Evolutionary conservation across 2,797 vertebrate species (phyloP).

Genomic region (Parauchenoglanis punctatus): DNA sequence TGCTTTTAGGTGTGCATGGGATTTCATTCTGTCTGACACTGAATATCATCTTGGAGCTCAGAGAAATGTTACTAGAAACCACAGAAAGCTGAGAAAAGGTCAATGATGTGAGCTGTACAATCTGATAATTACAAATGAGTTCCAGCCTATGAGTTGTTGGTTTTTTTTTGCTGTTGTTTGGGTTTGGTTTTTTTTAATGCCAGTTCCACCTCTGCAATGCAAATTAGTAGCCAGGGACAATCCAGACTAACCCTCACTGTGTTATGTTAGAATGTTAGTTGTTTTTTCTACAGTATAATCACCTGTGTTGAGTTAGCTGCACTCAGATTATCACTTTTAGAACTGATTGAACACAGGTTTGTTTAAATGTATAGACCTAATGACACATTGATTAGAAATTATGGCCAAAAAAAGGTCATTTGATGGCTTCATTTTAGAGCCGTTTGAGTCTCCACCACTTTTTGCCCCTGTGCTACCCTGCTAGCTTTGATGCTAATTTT

Average conservation of each 20-base stretch:
- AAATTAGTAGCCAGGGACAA: conserved; percentile 6
- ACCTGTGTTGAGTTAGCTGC: background rate
- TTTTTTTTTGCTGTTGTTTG: background rate
- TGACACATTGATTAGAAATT: conserved; percentile 2
- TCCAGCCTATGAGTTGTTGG: background rate
- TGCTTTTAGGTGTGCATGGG: conserved; percentile 25
- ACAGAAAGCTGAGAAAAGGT: conserved; percentile 5
- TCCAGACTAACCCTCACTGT: conserved; percentile 9
- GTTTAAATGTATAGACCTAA: background rate
- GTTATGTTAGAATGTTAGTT: conserved; percentile 4
- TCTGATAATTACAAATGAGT: background rate
- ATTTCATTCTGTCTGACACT: conserved; percentile 34
- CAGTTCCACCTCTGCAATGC: background rate
- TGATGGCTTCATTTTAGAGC: background rate
- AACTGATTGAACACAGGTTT: background rate
- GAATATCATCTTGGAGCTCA: conserved; percentile 14
- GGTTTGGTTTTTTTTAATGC: background rate
- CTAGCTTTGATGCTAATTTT: conserved; percentile 11
- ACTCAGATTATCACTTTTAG: conserved; percentile 4
- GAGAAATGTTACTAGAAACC: conserved; percentile 10
- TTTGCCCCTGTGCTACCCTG: conserved; percentile 33
- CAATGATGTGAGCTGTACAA: background rate
- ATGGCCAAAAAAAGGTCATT: background rate
- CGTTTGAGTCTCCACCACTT: background rate
- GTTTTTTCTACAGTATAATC: background rate